phyloP scores from a whole-genome alignment of 2,888 invertebrate genomes.

The Apotomis turbidana region DNA sequence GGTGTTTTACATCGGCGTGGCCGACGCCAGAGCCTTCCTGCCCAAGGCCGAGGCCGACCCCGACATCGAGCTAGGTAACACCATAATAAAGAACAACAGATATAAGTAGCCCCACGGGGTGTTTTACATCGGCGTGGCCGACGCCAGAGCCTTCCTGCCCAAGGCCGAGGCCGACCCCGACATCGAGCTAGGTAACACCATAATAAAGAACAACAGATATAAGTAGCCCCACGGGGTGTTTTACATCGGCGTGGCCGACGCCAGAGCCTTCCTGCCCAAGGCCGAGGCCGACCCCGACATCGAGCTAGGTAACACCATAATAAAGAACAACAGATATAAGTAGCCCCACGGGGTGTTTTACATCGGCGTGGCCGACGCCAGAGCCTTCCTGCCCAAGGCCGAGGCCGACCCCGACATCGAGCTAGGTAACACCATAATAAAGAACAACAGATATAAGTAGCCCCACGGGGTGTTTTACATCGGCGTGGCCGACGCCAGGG shows the following conservation, averaged over 20 bases:
- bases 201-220: constrained; percentile 14
- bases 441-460: background rate
- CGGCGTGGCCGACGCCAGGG: constrained; percentile 88
- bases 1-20: constrained; percentile 90
- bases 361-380: constrained; percentile 88
- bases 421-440: constrained; percentile 69
- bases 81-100: constrained; percentile 11
- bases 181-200: constrained; percentile 73
- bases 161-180: constrained; percentile 80
- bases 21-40: constrained; percentile 89
- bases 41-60: constrained; percentile 82
- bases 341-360: too few relatives aligned
- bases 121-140: constrained; percentile 90
- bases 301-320: constrained; percentile 71
- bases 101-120: too few relatives aligned
- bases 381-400: constrained; percentile 87
- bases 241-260: constrained; percentile 89
- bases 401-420: constrained; percentile 76
- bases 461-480: too few relatives aligned
- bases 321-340: constrained; percentile 12
- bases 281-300: constrained; percentile 78
- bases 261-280: constrained; percentile 88
- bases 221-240: too few relatives aligned
- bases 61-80: constrained; percentile 77
- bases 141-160: constrained; percentile 89